phyloP scores from a whole-genome alignment of 2,797 vertebrate species.

The Arrhamphus sclerolepis region DNA sequence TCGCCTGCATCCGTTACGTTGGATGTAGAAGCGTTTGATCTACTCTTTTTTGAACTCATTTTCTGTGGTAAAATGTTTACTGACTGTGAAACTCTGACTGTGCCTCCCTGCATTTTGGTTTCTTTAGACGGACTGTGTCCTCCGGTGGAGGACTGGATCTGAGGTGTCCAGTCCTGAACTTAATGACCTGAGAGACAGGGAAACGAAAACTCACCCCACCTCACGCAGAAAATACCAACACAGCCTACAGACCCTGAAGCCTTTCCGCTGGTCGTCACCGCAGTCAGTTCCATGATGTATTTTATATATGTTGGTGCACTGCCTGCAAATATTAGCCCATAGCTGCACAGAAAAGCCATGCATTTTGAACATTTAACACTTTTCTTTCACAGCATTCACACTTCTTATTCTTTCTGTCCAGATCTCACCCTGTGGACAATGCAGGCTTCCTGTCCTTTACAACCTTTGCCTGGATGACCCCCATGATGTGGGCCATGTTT shows the following conservation, averaged over 20 bases:
- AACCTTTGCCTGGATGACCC: constrained; percentile 81
- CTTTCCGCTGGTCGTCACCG: constrained; percentile 69
- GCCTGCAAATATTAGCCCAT: too few relatives aligned
- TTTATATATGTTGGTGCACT: neutral
- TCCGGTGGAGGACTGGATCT: constrained; percentile 20
- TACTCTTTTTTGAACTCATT: neutral
- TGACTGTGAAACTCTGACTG: neutral
- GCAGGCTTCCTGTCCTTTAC: constrained; percentile 82
- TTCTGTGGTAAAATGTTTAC: neutral
- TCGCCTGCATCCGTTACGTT: constrained; percentile 35
- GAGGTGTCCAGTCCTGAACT: constrained; percentile 31
- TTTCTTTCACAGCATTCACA: too few relatives aligned
- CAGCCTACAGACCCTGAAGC: constrained; percentile 73
- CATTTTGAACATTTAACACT: too few relatives aligned
- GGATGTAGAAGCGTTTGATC: constrained; percentile 6
- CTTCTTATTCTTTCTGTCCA: constrained; percentile 21
- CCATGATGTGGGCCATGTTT: constrained; percentile 79
- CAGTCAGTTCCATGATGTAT: constrained; percentile 55
- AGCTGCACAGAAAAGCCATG: too few relatives aligned
- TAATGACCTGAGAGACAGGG: constrained; percentile 21
- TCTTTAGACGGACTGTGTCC: constrained; percentile 18
- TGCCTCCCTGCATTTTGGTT: neutral
- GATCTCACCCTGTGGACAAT: constrained; percentile 78
- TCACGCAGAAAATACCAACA: constrained; percentile 62
- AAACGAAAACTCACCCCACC: constrained; percentile 17